Conservation (phyloP, 2,888 invertebrate genomes). For the Pecten maximus region DNA sequence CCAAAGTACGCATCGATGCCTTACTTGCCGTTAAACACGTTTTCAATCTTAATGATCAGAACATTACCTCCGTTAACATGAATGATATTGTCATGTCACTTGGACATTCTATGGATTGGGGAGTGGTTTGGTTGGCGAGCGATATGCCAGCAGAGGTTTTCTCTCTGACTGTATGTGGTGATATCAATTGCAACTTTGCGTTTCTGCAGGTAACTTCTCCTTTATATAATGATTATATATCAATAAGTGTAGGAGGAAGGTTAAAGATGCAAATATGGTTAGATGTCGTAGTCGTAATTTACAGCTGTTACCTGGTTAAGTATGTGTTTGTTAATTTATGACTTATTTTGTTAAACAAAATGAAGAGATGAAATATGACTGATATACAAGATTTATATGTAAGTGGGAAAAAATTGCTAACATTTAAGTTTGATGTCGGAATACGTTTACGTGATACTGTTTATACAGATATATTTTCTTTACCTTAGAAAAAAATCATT, state of each 20-base stretch:
- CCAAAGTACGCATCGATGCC: background rate
- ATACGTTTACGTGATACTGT: too few relatives aligned
- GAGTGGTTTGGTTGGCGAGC: background rate
- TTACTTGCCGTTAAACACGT: conserved; percentile 1
- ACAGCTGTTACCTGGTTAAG: too few relatives aligned
- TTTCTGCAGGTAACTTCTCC: background rate
- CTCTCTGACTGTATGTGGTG: background rate
- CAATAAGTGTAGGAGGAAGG: background rate
- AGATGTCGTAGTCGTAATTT: background rate
- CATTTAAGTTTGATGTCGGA: too few relatives aligned
- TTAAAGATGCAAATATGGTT: background rate
- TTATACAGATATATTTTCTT: too few relatives aligned
- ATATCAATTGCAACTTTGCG: background rate
- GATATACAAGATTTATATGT: too few relatives aligned
- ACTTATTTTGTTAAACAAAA: too few relatives aligned
- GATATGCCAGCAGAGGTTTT: background rate
- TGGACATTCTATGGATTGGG: background rate
- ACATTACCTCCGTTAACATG: background rate
- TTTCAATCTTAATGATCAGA: background rate
- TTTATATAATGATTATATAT: background rate
- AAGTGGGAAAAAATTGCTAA: too few relatives aligned
- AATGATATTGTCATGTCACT: background rate
- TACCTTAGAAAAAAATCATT: too few relatives aligned
- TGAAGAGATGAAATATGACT: too few relatives aligned
- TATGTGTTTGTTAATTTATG: too few relatives aligned